Conservation (phyloP, 2,888 invertebrate genomes). For the Chorisops tibialis region DNA sequence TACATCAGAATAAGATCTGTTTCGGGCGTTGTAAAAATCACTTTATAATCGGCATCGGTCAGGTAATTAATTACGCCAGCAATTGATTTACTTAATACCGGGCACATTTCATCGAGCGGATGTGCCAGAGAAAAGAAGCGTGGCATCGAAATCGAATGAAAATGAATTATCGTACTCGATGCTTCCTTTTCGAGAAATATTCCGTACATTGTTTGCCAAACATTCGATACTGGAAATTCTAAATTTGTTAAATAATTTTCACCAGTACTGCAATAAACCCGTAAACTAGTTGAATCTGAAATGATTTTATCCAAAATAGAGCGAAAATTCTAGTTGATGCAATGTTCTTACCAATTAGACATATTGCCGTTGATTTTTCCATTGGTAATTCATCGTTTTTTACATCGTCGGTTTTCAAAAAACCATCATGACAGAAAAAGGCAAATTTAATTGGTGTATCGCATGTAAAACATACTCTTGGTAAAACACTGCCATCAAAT, state of each 20-base stretch:
- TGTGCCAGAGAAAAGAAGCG: slow-evolving; percentile 83
- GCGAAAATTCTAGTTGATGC: too few species aligned
- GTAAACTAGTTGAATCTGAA: slow-evolving; percentile 68
- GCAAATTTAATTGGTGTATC: slow-evolving; percentile 80
- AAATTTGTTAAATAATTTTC: slow-evolving; percentile 79
- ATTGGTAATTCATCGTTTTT: background rate
- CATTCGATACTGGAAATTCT: slow-evolving; percentile 74
- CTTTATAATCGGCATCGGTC: slow-evolving; percentile 60
- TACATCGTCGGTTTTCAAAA: slow-evolving; percentile 54
- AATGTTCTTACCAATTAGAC: slow-evolving; percentile 42
- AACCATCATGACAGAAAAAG: slow-evolving; percentile 64
- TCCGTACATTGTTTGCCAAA: slow-evolving; percentile 84
- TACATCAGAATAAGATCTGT: slow-evolving; percentile 81
- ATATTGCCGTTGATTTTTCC: slow-evolving; percentile 37
- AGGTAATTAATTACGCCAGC: slow-evolving; percentile 59
- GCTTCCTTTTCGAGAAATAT: slow-evolving; percentile 75
- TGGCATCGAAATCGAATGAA: slow-evolving; percentile 59
- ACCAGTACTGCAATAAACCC: slow-evolving; percentile 74
- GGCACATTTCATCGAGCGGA: slow-evolving; percentile 87
- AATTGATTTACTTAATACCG: slow-evolving; percentile 70
- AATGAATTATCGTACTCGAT: slow-evolving; percentile 44
- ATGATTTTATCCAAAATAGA: background rate
- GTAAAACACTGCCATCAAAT: slow-evolving; percentile 40
- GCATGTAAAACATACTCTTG: slow-evolving; percentile 68
- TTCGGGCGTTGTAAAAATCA: slow-evolving; percentile 72